Conservation (phyloP, 2,797 vertebrate genomes). For the Anguilla pacifica region DNA sequence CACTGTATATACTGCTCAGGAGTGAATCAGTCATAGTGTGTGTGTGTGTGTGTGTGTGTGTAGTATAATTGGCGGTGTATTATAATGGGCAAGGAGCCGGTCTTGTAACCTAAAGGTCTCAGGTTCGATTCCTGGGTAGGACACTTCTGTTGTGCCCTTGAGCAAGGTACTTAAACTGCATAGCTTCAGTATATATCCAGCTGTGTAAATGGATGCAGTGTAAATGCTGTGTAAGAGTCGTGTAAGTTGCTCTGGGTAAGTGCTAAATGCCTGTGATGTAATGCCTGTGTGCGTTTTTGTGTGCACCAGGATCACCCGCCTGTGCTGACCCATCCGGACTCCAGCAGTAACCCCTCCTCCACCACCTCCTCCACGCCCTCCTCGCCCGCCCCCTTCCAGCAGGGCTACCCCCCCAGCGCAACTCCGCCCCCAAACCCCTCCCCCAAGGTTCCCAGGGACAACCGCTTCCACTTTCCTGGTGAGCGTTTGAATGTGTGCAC, state of each 20-base stretch:
- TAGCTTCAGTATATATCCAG: too few species aligned
- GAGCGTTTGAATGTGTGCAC: slow-evolving; percentile 29
- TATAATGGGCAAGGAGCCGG: too few species aligned
- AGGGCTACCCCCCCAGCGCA: slow-evolving; percentile 90
- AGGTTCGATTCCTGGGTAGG: not conserved
- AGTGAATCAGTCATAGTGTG: too few species aligned
- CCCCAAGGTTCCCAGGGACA: slow-evolving; percentile 90
- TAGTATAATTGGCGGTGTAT: too few species aligned
- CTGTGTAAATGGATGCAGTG: too few species aligned
- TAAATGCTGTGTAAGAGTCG: too few species aligned
- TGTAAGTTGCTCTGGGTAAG: too few species aligned
- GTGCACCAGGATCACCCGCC: slow-evolving; percentile 85
- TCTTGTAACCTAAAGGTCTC: too few species aligned
- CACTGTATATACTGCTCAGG: too few species aligned
- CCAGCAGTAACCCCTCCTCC: slow-evolving; percentile 97
- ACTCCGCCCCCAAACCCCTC: slow-evolving; percentile 96
- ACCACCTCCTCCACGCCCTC: slow-evolving; percentile 98
- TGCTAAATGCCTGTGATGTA: not conserved
- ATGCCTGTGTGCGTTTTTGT: not conserved
- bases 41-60: too few species aligned
- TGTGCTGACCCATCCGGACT: slow-evolving; percentile 90
- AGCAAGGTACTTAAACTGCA: too few species aligned
- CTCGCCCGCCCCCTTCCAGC: slow-evolving; percentile 91
- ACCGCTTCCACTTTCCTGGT: slow-evolving; percentile 96
- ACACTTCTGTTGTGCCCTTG: not conserved